Conservation (phyloP, 2,888 invertebrate species). For the Asteroscopus sphinx region DNA sequence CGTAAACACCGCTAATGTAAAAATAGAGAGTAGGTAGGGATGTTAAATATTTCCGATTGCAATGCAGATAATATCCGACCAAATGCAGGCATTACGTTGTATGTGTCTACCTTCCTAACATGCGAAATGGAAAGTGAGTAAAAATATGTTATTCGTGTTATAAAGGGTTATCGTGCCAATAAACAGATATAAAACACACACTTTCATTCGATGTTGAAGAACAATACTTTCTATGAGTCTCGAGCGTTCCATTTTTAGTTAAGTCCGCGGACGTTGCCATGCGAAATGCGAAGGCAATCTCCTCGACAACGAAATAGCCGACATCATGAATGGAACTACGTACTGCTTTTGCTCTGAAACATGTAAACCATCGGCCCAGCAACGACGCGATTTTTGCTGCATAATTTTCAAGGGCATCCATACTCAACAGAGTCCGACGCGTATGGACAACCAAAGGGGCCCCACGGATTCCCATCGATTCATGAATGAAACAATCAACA, state of each 20-base stretch:
- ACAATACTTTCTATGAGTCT: conserved; percentile 83
- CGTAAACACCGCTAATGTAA: conserved; percentile 53
- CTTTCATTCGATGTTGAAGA: conserved; percentile 74
- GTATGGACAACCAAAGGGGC: conserved; percentile 69
- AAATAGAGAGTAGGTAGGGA: conserved; percentile 56
- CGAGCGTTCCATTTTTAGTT: conserved; percentile 85
- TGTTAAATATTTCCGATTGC: conserved; percentile 46
- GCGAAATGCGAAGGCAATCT: conserved; percentile 67
- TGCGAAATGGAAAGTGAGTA: conserved; percentile 51
- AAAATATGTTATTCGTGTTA: conserved; percentile 45
- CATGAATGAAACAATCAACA: conserved; percentile 83
- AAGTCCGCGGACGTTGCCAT: conserved; percentile 78
- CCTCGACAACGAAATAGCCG: conserved; percentile 58
- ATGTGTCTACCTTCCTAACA: conserved; percentile 23
- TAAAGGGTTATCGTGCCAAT: conserved; percentile 65
- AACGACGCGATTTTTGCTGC: conserved; percentile 86
- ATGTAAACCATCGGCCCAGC: conserved; percentile 69
- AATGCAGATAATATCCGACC: conserved; percentile 44
- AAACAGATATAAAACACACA: conserved; percentile 67
- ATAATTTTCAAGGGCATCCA: conserved; percentile 89
- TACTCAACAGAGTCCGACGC: conserved; percentile 66
- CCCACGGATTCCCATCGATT: conserved; percentile 70
- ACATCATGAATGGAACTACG: conserved; percentile 72
- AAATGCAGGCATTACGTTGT: conserved; percentile 38
- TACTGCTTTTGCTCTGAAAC: conserved; percentile 68